Base-by-base conservation (phyloP, 2,888 invertebrate genomes). In the Hololepta plana region DNA sequence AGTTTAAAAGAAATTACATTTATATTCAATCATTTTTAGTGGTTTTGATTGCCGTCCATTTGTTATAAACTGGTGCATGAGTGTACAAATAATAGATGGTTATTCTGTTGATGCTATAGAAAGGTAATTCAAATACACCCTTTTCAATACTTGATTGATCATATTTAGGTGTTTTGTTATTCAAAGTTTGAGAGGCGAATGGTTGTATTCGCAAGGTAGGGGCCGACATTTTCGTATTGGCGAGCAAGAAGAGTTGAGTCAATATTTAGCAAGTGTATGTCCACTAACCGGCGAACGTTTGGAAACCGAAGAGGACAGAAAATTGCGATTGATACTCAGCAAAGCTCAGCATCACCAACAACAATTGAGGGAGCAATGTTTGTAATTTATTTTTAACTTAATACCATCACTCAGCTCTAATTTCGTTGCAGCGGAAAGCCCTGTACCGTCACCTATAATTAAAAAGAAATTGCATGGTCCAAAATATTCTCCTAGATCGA, bases 191-290 rank as follows among this genome's bases (percentile, higher is more conserved):
- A 81, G 84, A 59, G 90, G 88, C 1, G 91, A 91, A 51, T 93
- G 91, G 91, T 58, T 91, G 30, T 90, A 88, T 56, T 88, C 88
- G 35, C 91, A 91, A 60, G 91, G 91, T 23, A 72, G 82, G 42
- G 91, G 90, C 1, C 66, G 88, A 32, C 79, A 85, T 49, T 90
- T 76, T 58, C 72, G 79, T 29, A 59, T 74, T 9, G 90, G 90
- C 1, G 84, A 90, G 46, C 90, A 91, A 41, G 59, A 66, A 8
- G 72, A 75, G 31, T 55, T 90, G 22, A 70, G 76, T 25, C 76
- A 81, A 38, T 91, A 91, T 56, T 60, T 91, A 24, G 71, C 80
- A 2, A 66, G 73, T 10, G 77, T 76, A 3, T 88, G 88, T 46
- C 87, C 88, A 0, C 59, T 81, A 35, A 77, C 77, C n/a, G 82